A percentile compares a stretch with the other conserved stretches of the same genome.
phyloP scores from a whole-genome alignment of 1,140 invertebrate species.

The Drosophila santomea region DNA sequence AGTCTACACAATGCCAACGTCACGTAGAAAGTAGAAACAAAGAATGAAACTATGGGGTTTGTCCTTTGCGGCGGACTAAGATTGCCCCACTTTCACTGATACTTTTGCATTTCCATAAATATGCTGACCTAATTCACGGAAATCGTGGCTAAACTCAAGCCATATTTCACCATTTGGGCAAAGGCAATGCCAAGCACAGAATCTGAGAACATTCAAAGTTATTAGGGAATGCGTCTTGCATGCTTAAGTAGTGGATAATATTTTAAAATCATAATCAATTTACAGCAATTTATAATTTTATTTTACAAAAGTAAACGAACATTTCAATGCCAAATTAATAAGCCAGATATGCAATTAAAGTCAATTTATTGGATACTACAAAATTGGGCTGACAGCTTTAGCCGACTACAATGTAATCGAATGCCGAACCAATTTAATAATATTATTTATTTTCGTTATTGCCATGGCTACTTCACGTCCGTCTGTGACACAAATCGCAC shows the following conservation, averaged over 20 bases:
- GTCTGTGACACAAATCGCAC: conserved; percentile 52
- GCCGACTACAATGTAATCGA: conserved; percentile 50
- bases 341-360: neutral
- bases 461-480: conserved; percentile 10
- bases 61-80: neutral
- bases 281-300: neutral
- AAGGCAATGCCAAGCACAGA: neutral
- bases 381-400: neutral
- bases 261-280: neutral
- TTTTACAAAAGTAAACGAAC: neutral
- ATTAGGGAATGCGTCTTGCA: neutral
- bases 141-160: neutral
- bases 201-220: neutral
- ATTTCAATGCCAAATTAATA: neutral
- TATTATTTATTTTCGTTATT: conserved; percentile 31
- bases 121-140: conserved; percentile 24
- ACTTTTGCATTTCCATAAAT: conserved; percentile 36
- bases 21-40: conserved; percentile 32
- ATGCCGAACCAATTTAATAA: conserved; percentile 37
- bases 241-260: neutral
- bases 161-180: neutral
- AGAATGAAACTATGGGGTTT: conserved; percentile 1
- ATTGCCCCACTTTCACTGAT: neutral
- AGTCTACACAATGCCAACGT: conserved; percentile 13
- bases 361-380: neutral